Percentiles rank a stretch among this genome's conserved stretches.
phyloP scores from a whole-genome alignment of 35 echinoderm and acorn worm species.

The Anneissia japonica region DNA sequence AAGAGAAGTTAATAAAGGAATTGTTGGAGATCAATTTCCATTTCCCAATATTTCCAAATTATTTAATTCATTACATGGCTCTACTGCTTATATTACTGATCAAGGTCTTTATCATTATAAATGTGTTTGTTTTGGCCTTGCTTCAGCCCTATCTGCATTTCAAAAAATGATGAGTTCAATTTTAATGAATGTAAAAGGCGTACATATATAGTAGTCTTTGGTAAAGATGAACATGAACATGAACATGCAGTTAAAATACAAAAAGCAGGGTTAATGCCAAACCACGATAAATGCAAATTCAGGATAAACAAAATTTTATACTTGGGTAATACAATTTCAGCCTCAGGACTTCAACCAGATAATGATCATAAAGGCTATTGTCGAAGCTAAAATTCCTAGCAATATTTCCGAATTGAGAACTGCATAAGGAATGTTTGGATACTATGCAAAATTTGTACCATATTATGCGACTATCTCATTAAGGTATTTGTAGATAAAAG shows the following conservation, averaged over 20 bases:
- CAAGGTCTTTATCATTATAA: constrained; percentile 39
- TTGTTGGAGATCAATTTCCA: constrained; percentile 52
- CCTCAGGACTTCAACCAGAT: constrained; percentile 31
- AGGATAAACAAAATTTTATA: constrained; percentile 13
- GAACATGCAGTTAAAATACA: constrained; percentile 27
- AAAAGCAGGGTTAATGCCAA: constrained; percentile 30
- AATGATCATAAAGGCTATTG: constrained; percentile 22
- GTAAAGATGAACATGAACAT: constrained; percentile 36
- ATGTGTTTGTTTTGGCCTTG: constrained; percentile 56
- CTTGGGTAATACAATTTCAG: constrained; percentile 29
- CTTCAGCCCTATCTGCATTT: constrained; percentile 52
- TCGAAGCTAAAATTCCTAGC: constrained; percentile 17
- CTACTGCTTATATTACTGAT: constrained; percentile 58
- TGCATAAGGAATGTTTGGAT: constrained; percentile 30
- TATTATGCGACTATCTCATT: constrained; percentile 40
- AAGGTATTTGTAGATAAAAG: constrained; percentile 28
- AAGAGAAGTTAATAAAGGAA: constrained; percentile 41
- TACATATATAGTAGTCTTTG: constrained; percentile 53
- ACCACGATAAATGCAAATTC: constrained; percentile 54
- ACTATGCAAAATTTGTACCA: constrained; percentile 49
- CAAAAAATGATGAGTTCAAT: constrained; percentile 42
- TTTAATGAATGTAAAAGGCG: constrained; percentile 28
- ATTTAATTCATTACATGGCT: constrained; percentile 34
- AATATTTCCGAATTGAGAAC: constrained; percentile 19
- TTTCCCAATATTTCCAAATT: constrained; percentile 59